Evolutionary conservation across 2,888 invertebrate genomes (phyloP), one percentile per base, ranked within the genome.

Genomic region (Pogonocherus hispidulus): DNA sequence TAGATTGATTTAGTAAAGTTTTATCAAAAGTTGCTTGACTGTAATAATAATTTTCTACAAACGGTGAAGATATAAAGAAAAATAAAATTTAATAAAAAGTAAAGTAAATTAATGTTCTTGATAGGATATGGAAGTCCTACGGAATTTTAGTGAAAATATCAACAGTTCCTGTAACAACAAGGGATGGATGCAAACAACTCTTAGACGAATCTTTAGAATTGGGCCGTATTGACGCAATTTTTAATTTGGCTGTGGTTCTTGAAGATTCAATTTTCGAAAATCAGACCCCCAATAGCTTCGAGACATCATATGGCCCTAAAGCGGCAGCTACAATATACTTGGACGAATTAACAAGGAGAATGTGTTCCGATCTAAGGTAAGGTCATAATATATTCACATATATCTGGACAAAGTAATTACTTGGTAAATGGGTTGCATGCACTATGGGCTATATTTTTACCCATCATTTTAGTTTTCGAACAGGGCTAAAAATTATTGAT

Each of bases 171-270:
- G 90, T 93, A 6, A 90, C 92, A 0, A 92, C 91, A 0, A 85
- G 87, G 54, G 84, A 89, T 4, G 95, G 95, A 0, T 94, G 95
- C 67, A 88, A 88, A 60, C 81, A 86, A n/a, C 88, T 97, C 72
- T 80, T 97, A 0, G 86, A 87, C 55, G 88, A 90, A 79, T 91
- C 94, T 0, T 85, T 85, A 32, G 75, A 87, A 0, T 82, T 93
- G 74, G 94, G 92, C 0, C 90, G 90, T 1, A 90, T 97, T 18
- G 93, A 92, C 22, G 96, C 93, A 20, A 92, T 98, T 56, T 97
- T 97, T 86, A 96, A 98, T 83, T 87, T 97, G 71, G 97, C 97
- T 4, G 95, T 95, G 79, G 90, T 91, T 2, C 84, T 96, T 6
- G 89, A 89, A 73, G 96, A 96, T 80, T 90, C 90, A 0, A 86